These are phyloP conservation scores for Glandiceps talaboti DNA, from an alignment of 53 echinoderm and acorn worm species.

Conservation along the genomic window DNA sequence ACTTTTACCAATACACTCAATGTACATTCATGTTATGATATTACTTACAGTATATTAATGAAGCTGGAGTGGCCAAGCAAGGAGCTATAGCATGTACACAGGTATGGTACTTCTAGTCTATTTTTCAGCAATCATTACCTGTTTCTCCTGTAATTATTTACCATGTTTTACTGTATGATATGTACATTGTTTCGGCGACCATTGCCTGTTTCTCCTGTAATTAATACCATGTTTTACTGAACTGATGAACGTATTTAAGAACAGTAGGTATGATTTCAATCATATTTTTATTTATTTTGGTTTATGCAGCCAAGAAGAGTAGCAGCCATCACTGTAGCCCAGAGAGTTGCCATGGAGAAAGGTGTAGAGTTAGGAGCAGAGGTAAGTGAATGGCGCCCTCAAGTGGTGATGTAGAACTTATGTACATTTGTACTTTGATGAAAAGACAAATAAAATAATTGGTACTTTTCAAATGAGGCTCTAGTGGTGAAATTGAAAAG, in stretches of 20 bases:
- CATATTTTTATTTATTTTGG: not conserved
- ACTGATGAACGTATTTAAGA: too few relatives aligned
- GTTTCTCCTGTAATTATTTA: too few relatives aligned
- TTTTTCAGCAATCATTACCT: too few relatives aligned
- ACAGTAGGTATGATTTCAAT: not conserved
- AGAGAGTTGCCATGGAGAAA: constrained; percentile 66
- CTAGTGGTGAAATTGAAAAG: not conserved
- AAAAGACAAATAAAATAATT: not conserved
- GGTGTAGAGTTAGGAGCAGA: constrained; percentile 58
- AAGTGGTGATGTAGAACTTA: not conserved
- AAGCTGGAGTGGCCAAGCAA: constrained; percentile 54
- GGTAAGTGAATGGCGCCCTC: constrained; percentile 39
- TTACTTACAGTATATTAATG: constrained; percentile 78
- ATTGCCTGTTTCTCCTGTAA: too few relatives aligned
- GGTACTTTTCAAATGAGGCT: not conserved
- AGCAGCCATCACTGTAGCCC: constrained; percentile 79
- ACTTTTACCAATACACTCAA: too few relatives aligned
- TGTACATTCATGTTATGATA: too few relatives aligned
- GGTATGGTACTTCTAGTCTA: constrained; percentile 39
- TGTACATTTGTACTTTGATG: not conserved
- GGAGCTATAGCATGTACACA: constrained; percentile 85
- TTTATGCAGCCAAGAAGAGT: constrained; percentile 71
- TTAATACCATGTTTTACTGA: too few relatives aligned
- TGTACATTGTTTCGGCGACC: too few relatives aligned
- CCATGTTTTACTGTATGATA: too few relatives aligned